Conservation (phyloP, 2,888 invertebrate genomes). For the Pristionchus exspectatus region DNA sequence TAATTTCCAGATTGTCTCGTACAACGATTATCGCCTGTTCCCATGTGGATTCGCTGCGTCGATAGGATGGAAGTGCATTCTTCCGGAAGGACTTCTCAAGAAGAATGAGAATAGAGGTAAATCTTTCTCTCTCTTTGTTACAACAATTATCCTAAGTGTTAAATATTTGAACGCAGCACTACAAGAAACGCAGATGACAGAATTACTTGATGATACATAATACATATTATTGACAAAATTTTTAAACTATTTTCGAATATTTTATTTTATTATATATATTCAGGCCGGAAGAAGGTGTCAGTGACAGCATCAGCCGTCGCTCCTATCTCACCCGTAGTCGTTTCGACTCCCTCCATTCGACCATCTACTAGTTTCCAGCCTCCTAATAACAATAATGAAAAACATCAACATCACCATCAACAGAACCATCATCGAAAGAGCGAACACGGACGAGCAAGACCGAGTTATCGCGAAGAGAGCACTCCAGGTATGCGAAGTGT, state of each 20-base stretch:
- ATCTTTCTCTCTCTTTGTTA: background rate
- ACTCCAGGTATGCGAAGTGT: background rate
- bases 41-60: slow-evolving; percentile 29
- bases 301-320: background rate
- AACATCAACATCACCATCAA: background rate
- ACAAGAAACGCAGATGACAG: background rate
- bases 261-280: background rate
- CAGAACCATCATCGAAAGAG: background rate
- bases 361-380: background rate
- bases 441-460: background rate
- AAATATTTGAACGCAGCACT: background rate
- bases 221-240: too few species aligned
- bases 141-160: background rate
- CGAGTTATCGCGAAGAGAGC: background rate
- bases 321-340: background rate
- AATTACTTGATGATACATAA: too few species aligned
- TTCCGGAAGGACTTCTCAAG: background rate
- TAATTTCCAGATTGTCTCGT: background rate
- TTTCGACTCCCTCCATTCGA: background rate
- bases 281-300: slow-evolving; percentile 29
- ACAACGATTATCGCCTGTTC: slow-evolving; percentile 41
- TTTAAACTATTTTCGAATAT: too few species aligned
- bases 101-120: slow-evolving; percentile 6
- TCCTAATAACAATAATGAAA: slow-evolving; percentile 32
- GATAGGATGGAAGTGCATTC: slow-evolving; percentile 40